phyloP scores from a whole-genome alignment of 2,113 vertebrate species.

The Pterocles burchelli region DNA sequence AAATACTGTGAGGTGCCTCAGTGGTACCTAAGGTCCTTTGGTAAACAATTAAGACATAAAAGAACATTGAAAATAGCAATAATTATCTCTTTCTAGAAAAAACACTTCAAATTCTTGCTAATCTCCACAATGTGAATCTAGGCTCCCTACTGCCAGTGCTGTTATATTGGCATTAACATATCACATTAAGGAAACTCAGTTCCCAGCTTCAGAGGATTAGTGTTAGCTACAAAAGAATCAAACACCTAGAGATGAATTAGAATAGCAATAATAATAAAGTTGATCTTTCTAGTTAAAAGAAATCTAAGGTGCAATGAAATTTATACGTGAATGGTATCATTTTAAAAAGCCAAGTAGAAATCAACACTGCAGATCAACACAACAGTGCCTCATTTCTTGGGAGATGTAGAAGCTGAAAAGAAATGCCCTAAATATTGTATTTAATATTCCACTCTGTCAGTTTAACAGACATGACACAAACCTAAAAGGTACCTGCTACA shows the following conservation, averaged over 20 bases:
- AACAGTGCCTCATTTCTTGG: not conserved
- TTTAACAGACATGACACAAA: not conserved
- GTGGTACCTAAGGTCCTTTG: not conserved
- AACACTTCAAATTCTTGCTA: constrained; percentile 6
- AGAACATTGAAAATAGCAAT: not conserved
- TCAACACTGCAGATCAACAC: not conserved
- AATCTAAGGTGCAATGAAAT: not conserved
- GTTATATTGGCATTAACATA: not conserved
- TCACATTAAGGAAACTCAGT: constrained; percentile 11
- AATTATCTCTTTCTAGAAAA: constrained; percentile 11
- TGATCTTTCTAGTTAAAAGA: not conserved
- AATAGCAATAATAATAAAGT: not conserved
- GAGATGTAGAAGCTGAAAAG: not conserved
- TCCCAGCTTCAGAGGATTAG: not conserved
- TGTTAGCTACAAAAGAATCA: not conserved
- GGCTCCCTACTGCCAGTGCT: not conserved
- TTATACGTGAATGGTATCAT: not conserved
- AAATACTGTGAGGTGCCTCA: not conserved
- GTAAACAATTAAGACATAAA: not conserved
- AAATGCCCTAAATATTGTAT: not conserved
- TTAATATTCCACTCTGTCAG: not conserved
- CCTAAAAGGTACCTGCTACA: not conserved
- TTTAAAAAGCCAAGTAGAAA: not conserved
- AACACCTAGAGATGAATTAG: not conserved
- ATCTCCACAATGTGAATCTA: not conserved